A percentile compares a stretch with the other conserved stretches of the same genome.
These are phyloP conservation scores for Hippocampus comes DNA, from an alignment of 2,113 vertebrate genomes.

Conservation along the genomic window DNA sequence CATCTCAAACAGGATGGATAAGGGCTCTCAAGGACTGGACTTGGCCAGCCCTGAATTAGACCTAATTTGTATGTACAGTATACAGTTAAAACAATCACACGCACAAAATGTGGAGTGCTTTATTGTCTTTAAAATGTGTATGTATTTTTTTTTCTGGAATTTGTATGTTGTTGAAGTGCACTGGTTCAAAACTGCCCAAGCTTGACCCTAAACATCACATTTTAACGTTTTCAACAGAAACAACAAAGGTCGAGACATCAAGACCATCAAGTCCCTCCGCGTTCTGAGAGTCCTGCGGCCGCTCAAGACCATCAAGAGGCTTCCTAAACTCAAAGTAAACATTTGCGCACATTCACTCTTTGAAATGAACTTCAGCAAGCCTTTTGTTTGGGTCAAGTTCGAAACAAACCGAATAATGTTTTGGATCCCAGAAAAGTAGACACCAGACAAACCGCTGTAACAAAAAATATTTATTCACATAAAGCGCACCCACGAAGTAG, in stretches of 20 bases:
- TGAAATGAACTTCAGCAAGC: neutral
- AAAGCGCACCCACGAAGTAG: too few species aligned
- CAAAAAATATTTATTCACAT: too few species aligned
- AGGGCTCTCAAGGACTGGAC: too few species aligned
- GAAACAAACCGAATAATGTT: too few species aligned
- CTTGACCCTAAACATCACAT: constrained; percentile 17
- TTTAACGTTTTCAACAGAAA: constrained; percentile 74
- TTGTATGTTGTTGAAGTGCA: constrained; percentile 13
- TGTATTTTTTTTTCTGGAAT: constrained; percentile 1
- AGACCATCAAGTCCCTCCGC: constrained; percentile 97
- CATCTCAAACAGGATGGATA: too few species aligned
- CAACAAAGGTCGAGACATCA: constrained; percentile 97
- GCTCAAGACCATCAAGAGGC: constrained; percentile 96
- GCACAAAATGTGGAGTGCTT: constrained; percentile 8
- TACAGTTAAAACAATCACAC: neutral
- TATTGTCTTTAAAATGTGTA: constrained; percentile 16
- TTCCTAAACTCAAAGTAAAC: constrained; percentile 94
- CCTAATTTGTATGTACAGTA: neutral
- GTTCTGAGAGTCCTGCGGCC: constrained; percentile 93
- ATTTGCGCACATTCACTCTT: neutral
- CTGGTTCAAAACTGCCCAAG: neutral
- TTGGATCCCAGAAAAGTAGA: too few species aligned
- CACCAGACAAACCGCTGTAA: too few species aligned
- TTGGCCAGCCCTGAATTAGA: too few species aligned
- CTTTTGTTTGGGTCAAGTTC: too few species aligned